A percentile compares a stretch with the other conserved stretches of the same genome.
Evolutionary conservation across 2,113 vertebrate genomes (phyloP).

Genomic region (Vimba vimba): DNA sequence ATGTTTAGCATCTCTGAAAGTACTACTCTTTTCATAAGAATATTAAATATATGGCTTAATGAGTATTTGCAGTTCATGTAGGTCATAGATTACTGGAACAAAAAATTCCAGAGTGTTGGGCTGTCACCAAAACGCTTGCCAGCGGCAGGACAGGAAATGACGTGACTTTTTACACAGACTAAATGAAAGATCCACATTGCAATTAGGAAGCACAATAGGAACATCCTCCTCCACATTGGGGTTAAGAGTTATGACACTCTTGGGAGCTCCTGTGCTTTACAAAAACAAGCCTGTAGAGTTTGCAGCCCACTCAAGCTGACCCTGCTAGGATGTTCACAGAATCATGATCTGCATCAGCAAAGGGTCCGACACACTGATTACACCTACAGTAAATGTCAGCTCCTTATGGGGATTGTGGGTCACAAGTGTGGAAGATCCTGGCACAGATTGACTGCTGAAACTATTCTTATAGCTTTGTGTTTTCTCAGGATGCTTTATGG

Average conservation of each 20-base stretch:
- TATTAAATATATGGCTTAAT: background rate
- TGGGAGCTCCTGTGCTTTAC: constrained; percentile 70
- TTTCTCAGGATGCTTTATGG: background rate
- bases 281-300: constrained; percentile 71
- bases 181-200: constrained; percentile 78
- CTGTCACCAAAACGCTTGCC: constrained; percentile 40
- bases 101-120: constrained; percentile 23
- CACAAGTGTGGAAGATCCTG: constrained; percentile 32
- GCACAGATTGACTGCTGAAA: constrained; percentile 12
- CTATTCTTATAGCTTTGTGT: constrained; percentile 32
- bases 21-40: background rate
- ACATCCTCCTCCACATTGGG: constrained; percentile 75
- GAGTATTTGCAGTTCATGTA: background rate
- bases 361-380: constrained; percentile 16
- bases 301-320: constrained; percentile 54
- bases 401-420: constrained; percentile 32
- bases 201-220: constrained; percentile 82
- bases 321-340: constrained; percentile 33
- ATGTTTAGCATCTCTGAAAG: background rate
- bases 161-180: constrained; percentile 66
- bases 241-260: constrained; percentile 74
- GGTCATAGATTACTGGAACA: background rate
- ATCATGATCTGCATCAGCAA: constrained; percentile 27
- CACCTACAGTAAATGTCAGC: background rate
- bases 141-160: constrained; percentile 57